Conservation (phyloP, 1,140 invertebrate species). For the Procambarus clarkii region DNA sequence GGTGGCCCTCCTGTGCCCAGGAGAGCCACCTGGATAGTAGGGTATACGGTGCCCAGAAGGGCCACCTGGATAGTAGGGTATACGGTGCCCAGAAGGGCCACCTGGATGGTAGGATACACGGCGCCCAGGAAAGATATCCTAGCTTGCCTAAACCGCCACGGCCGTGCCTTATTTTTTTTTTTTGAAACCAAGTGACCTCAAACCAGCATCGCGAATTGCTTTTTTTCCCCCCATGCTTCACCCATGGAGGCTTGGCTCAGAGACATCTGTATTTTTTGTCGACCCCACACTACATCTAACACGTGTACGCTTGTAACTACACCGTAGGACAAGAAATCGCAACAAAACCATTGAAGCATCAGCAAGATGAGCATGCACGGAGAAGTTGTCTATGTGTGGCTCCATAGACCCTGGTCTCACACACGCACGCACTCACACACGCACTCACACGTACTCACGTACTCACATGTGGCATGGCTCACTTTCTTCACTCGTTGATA, state of each 20-base stretch:
- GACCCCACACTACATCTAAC: constrained; percentile 69
- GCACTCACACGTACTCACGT: constrained; percentile 5
- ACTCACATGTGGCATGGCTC: constrained; percentile 41
- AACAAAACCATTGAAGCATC: constrained; percentile 66
- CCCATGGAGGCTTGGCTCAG: constrained; percentile 58
- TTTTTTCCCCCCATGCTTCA: constrained; percentile 46
- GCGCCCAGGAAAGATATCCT: too few relatives aligned
- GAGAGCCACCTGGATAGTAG: too few relatives aligned
- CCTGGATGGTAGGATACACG: too few relatives aligned
- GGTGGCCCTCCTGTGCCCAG: not conserved
- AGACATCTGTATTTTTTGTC: constrained; percentile 53
- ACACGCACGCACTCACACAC: not conserved
- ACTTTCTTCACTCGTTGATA: constrained; percentile 42
- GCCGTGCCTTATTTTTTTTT: constrained; percentile 58
- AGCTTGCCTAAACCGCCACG: constrained; percentile 61
- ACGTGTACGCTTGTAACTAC: constrained; percentile 68
- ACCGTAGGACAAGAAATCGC: constrained; percentile 67
- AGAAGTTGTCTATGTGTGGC: constrained; percentile 23
- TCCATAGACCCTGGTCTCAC: constrained; percentile 27
- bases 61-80: too few relatives aligned
- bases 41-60: too few relatives aligned
- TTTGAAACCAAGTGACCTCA: constrained; percentile 64
- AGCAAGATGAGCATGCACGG: constrained; percentile 61
- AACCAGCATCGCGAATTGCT: constrained; percentile 48
- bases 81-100: too few relatives aligned